Evolutionary conservation across 2,888 invertebrate species (phyloP).

Genomic region (Liodrosophila aerea): DNA sequence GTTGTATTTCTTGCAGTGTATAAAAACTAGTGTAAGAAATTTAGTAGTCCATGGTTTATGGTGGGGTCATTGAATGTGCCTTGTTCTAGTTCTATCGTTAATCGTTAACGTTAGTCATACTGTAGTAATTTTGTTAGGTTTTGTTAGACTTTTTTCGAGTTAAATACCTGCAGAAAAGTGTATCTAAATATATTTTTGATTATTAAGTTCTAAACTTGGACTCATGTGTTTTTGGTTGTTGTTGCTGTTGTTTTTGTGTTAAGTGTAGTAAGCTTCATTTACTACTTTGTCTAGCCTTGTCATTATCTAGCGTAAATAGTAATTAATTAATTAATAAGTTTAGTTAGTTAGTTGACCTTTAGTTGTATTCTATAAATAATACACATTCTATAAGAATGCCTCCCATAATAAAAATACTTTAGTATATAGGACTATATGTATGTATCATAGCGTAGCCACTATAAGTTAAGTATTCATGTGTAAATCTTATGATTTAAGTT

Average conservation of each 20-base stretch:
- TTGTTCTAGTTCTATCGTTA: slow-evolving; percentile 62
- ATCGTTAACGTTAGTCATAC: slow-evolving; percentile 24
- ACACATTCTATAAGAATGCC: slow-evolving; percentile 74
- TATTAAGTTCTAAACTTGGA: slow-evolving; percentile 78
- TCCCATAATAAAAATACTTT: slow-evolving; percentile 67
- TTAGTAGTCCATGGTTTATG: slow-evolving; percentile 72
- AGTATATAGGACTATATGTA: slow-evolving; percentile 40
- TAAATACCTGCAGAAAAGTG: slow-evolving; percentile 77
- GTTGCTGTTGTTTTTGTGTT: slow-evolving; percentile 49
- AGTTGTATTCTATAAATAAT: slow-evolving; percentile 51
- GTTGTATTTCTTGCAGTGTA: slow-evolving; percentile 30
- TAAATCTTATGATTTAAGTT: slow-evolving; percentile 63
- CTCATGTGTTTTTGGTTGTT: slow-evolving; percentile 69
- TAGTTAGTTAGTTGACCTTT: slow-evolving; percentile 46
- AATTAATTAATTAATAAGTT: slow-evolving; percentile 59
- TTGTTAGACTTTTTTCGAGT: slow-evolving; percentile 28
- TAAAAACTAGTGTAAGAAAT: slow-evolving; percentile 74
- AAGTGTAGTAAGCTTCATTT: slow-evolving; percentile 71
- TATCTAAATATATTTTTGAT: slow-evolving; percentile 78
- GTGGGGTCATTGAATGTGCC: slow-evolving; percentile 74
- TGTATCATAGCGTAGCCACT: slow-evolving; percentile 31
- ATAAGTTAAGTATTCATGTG: slow-evolving; percentile 48
- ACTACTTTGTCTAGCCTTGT: slow-evolving; percentile 68
- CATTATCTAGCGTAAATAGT: slow-evolving; percentile 64
- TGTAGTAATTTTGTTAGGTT: slow-evolving; percentile 42